Conservation (phyloP, 2,113 vertebrate genomes). For the Oncorhynchus gorbuscha region DNA sequence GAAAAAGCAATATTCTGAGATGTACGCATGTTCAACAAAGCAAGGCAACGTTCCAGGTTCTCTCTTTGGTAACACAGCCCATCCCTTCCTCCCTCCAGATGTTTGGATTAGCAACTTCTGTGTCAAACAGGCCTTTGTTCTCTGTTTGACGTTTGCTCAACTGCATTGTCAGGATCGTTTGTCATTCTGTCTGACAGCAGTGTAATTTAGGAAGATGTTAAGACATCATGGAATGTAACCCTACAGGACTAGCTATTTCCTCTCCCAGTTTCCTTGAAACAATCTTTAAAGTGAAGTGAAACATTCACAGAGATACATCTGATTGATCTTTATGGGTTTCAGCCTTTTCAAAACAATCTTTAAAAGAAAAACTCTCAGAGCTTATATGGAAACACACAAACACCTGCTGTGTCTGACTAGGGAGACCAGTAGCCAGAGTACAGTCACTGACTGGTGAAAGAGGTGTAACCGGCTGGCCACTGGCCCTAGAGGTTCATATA, state of each 20-base stretch:
- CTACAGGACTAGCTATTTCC: background rate
- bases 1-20: too few species aligned
- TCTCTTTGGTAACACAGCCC: background rate
- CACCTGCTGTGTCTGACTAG: background rate
- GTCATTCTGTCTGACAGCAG: background rate
- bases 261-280: too few species aligned
- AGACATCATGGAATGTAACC: background rate
- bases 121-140: constrained; percentile 9
- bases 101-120: too few species aligned
- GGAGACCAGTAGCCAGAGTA: background rate
- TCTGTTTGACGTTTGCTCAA: too few species aligned
- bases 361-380: background rate
- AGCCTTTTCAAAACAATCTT: background rate
- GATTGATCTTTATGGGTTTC: too few species aligned
- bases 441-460: background rate
- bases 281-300: too few species aligned
- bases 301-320: too few species aligned
- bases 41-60: too few species aligned
- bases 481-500: constrained; percentile 52
- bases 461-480: background rate
- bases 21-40: background rate
- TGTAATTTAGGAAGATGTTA: background rate
- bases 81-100: background rate
- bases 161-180: background rate
- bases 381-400: background rate